Percentiles rank a stretch among this genome's conserved stretches.
These are phyloP conservation scores for Drosophila lini DNA, from an alignment of 1,140 invertebrate species.

Conservation along the genomic window DNA sequence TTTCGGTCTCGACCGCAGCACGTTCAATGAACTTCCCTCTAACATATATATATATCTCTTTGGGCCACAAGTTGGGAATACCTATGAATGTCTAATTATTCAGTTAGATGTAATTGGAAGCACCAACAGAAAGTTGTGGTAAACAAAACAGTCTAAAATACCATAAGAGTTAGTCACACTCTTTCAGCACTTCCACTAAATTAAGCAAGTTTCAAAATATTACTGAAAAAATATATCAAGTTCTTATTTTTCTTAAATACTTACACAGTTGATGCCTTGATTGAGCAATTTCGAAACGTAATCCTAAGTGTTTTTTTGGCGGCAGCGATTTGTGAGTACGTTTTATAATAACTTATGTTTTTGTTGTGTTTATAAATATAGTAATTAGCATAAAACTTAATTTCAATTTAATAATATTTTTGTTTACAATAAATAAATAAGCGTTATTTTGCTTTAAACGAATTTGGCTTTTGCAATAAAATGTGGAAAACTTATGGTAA, in stretches of 20 bases:
- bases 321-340: conserved; percentile 23
- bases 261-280: conserved; percentile 56
- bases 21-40: conserved; percentile 70
- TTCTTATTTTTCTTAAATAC: conserved; percentile 26
- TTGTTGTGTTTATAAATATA: conserved; percentile 3
- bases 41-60: conserved; percentile 5
- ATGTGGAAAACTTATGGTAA: conserved; percentile 5
- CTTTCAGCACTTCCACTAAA: neutral
- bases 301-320: conserved; percentile 56
- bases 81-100: conserved; percentile 67
- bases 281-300: conserved; percentile 45
- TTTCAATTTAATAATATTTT: conserved; percentile 21
- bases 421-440: conserved; percentile 32
- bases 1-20: conserved; percentile 14
- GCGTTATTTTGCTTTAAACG: conserved; percentile 30
- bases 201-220: neutral
- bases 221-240: neutral
- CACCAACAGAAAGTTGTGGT: conserved; percentile 10
- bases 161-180: neutral
- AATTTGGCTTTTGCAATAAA: conserved; percentile 40
- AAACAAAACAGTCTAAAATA: neutral
- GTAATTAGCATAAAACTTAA: conserved; percentile 32
- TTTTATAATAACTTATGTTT: conserved; percentile 1
- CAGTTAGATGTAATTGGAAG: conserved; percentile 27
- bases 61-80: conserved; percentile 45